Evolutionary conservation across 2,113 vertebrate species (phyloP), one percentile per base, ranked within the genome.

Genomic region (Australoheros scitulus): DNA sequence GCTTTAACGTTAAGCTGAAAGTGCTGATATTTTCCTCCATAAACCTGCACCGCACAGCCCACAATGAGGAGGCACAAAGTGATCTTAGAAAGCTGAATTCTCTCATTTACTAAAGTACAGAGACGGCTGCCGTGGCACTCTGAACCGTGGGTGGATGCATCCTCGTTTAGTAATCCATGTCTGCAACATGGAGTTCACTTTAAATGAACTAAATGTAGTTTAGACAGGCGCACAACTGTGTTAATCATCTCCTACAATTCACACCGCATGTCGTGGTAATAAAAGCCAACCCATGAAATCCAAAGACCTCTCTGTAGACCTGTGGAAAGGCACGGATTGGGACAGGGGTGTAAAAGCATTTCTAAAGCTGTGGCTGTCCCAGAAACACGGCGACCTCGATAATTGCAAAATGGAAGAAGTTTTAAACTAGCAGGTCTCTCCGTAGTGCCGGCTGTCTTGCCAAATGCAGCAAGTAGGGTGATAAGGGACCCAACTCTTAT

Each of bases 21-120:
- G 10, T 56, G 52, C 52, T n/a, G 65, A 52, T 17, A 14, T 52
- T 52, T 72, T 32, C 65, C 65, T 32, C 65, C 26, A 72, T 26
- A 52, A 32, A 72, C 9, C 7, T 29, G 7, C 24, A 20, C 41
- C 9, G 15, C 18, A 10, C 29, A 0, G 18, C 65, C 24, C 3
- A 1, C 43, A 72, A 52, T 26, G 29, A 18, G 13, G 17, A 13
- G 65, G 43, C 10, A 2, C 38, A 18, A 17, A 15, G 17, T 47
- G 43, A 7, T 70, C 65, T 29, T 6, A 50, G 65, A 70, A 29
- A 50, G 26, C 64, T 7, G 0, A 18, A 26, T 26, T 5, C 15
- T 70, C 22, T 70, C 15, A 70, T 70, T 50, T 50, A 70, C 24
- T 20, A n/a, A n/a, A n/a, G n/a, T n/a, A n/a, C n/a, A 20, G 24